Evolutionary conservation across 2,113 vertebrate genomes (phyloP).

Genomic region (Muscicapa adusta): DNA sequence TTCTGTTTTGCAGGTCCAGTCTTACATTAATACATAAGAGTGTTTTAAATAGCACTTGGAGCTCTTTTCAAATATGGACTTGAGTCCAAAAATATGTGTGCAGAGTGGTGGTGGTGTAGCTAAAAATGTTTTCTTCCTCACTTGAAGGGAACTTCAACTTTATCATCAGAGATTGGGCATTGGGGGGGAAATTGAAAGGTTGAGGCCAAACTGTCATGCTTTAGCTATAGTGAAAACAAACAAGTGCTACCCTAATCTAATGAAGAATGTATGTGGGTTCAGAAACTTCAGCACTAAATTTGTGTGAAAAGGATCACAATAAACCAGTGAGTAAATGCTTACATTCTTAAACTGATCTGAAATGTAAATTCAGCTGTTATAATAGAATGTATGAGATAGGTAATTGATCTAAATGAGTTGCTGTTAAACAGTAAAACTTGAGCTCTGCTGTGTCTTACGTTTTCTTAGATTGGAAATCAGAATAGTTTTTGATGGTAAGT

Average conservation of each 20-base stretch:
- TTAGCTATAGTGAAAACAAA: not conserved
- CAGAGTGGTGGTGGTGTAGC: not conserved
- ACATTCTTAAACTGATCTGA: not conserved
- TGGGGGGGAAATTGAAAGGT: not conserved
- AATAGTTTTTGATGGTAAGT: not conserved
- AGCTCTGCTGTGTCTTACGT: rapidly evolving
- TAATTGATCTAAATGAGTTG: not conserved
- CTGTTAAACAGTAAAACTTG: not conserved
- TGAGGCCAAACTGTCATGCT: not conserved
- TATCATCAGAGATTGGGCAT: not conserved
- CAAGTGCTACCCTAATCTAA: not conserved
- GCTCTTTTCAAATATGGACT: not conserved
- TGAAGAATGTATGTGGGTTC: not conserved
- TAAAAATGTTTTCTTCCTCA: not conserved
- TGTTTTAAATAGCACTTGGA: not conserved
- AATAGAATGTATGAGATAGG: not conserved
- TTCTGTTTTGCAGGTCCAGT: not conserved
- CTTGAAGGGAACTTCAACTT: not conserved
- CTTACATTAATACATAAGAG: not conserved
- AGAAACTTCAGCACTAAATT: not conserved
- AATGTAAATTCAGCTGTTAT: not conserved
- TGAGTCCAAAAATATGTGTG: not conserved
- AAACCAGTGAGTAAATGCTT: not conserved
- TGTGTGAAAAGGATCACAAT: not conserved
- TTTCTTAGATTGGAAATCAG: not conserved